These are phyloP conservation scores for Camarhynchus parvulus DNA, from an alignment of 2,113 vertebrate genomes.

Conservation along the genomic window DNA sequence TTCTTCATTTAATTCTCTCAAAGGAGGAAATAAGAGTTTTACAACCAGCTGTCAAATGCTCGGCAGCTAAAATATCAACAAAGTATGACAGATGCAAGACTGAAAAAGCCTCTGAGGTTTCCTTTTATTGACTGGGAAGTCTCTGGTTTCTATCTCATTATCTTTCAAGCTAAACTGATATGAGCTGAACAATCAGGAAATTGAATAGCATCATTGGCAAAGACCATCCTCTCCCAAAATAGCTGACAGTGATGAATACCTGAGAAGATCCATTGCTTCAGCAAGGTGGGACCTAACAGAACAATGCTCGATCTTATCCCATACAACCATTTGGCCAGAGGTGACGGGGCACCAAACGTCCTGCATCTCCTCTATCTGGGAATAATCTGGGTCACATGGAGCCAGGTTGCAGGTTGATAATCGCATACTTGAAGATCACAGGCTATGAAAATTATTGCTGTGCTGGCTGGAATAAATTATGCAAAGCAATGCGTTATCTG, in stretches of 20 bases:
- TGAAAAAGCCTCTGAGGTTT: slow-evolving; percentile 57
- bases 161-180: slow-evolving; percentile 44
- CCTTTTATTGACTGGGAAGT: slow-evolving; percentile 63
- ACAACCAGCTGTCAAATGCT: slow-evolving; percentile 61
- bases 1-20: slow-evolving; percentile 32
- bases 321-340: neutral
- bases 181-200: slow-evolving; percentile 5
- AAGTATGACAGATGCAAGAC: slow-evolving; percentile 51
- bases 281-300: neutral
- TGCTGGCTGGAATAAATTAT: slow-evolving; percentile 67
- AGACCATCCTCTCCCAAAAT: neutral
- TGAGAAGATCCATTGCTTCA: neutral
- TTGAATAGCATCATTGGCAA: neutral
- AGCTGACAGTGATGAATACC: neutral
- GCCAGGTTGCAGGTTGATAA: slow-evolving; percentile 8
- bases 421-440: slow-evolving; percentile 26
- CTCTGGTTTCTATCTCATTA: slow-evolving; percentile 39
- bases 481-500: slow-evolving; percentile 71
- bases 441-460: slow-evolving; percentile 60
- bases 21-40: slow-evolving; percentile 26
- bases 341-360: neutral
- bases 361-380: neutral
- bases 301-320: neutral
- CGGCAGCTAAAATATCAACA: slow-evolving; percentile 59
- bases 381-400: neutral